Percentiles rank a stretch among this genome's conserved stretches.
Conservation (phyloP, 2,113 vertebrate species). For the Triplophysa tibetana region DNA sequence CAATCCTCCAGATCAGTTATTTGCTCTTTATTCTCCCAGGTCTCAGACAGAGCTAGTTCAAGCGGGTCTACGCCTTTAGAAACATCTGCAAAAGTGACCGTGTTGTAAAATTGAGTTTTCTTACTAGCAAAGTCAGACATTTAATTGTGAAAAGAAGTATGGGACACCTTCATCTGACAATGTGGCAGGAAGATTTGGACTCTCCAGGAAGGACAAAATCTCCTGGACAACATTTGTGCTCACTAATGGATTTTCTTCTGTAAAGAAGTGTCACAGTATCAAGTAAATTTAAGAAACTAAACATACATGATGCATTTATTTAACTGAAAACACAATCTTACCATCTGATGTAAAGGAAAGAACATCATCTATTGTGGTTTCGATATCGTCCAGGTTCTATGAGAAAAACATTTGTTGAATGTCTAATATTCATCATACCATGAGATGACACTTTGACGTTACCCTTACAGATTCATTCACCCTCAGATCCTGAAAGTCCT, state of each 20-base stretch:
- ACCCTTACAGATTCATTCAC: background rate
- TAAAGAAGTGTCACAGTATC: background rate
- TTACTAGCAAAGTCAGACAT: background rate
- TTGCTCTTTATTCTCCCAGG: background rate
- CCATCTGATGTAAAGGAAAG: slow-evolving; percentile 17
- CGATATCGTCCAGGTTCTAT: slow-evolving; percentile 1
- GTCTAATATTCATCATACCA: background rate
- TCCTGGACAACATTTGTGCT: background rate
- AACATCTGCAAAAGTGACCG: slow-evolving; percentile 1
- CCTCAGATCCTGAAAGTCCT: background rate
- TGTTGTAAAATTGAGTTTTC: background rate
- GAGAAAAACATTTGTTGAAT: background rate
- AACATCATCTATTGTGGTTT: slow-evolving; percentile 4
- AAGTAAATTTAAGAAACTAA: background rate
- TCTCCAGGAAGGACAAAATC: background rate
- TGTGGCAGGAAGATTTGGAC: background rate
- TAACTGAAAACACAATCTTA: slow-evolving; percentile 5
- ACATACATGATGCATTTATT: background rate
- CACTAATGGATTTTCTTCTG: background rate
- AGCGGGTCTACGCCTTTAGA: background rate
- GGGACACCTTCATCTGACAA: background rate
- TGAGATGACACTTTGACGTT: background rate
- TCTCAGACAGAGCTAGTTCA: background rate
- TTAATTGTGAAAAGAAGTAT: background rate
- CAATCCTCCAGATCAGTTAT: background rate